phyloP scores from a whole-genome alignment of 2,888 invertebrate genomes.

The Endotricha flammealis region DNA sequence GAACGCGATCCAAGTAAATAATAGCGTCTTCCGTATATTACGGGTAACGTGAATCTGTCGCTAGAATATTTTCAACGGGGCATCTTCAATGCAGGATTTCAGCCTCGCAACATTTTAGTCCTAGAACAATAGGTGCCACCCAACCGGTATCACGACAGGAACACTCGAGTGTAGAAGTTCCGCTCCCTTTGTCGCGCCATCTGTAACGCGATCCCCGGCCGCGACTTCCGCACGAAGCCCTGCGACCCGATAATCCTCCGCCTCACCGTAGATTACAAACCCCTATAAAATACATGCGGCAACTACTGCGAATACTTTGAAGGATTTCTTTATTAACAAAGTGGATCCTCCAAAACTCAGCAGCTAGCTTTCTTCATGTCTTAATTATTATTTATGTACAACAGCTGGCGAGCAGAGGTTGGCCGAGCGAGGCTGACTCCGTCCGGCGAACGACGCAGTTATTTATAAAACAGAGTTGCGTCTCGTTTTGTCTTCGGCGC shows the following conservation, averaged over 20 bases:
- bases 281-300: constrained; percentile 2
- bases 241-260: constrained; percentile 55
- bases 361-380: constrained; percentile 64
- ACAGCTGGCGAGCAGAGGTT: constrained; percentile 74
- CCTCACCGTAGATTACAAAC: constrained; percentile 36
- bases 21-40: constrained; percentile 53
- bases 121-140: constrained; percentile 36
- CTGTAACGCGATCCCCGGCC: constrained; percentile 62
- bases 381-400: constrained; percentile 77
- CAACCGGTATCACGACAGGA: constrained; percentile 43
- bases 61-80: constrained; percentile 27
- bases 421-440: constrained; percentile 61
- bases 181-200: constrained; percentile 57
- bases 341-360: constrained; percentile 33
- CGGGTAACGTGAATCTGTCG: constrained; percentile 50
- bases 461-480: constrained; percentile 78
- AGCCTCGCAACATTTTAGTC: constrained; percentile 14
- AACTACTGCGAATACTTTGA: not conserved
- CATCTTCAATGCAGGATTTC: too few relatives aligned
- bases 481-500: constrained; percentile 77
- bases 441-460: constrained; percentile 74
- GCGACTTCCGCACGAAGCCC: constrained; percentile 73
- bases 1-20: constrained; percentile 63
- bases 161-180: constrained; percentile 58
- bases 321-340: constrained; percentile 8